These are phyloP conservation scores for Desmophyllum pertusum DNA, from an alignment of 92 coral and sea anemone genomes.

Conservation along the genomic window DNA sequence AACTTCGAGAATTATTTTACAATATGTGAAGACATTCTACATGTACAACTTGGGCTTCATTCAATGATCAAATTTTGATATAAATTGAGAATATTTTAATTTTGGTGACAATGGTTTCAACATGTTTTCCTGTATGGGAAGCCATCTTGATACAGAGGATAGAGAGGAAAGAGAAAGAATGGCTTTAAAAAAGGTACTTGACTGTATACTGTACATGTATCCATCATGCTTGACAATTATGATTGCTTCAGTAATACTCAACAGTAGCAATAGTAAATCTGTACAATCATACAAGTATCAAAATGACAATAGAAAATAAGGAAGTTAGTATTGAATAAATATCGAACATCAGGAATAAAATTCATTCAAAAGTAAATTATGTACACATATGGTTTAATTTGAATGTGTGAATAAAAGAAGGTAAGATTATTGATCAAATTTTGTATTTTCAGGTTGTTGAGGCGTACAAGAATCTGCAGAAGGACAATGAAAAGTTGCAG, in stretches of 20 bases:
- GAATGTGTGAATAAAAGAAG: neutral
- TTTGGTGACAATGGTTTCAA: conserved; percentile 14
- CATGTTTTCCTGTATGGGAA: conserved; percentile 51
- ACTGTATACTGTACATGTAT: neutral
- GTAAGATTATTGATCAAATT: neutral
- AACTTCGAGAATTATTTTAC: neutral
- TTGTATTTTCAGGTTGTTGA: conserved; percentile 82
- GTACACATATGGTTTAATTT: neutral
- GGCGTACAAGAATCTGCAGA: conserved; percentile 93
- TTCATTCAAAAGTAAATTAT: neutral
- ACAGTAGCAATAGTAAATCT: neutral
- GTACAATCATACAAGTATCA: neutral
- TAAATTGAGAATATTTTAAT: neutral
- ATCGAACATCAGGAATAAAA: too few species aligned
- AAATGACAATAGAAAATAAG: neutral
- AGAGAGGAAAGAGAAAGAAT: conserved; percentile 25
- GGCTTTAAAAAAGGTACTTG: conserved; percentile 33
- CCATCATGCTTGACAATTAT: neutral
- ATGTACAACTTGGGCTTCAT: neutral
- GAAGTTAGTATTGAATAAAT: too few species aligned
- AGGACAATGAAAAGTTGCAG: conserved; percentile 97
- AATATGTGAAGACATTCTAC: neutral
- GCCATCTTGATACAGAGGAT: conserved; percentile 22
- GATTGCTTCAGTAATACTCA: too few species aligned
- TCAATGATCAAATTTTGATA: neutral